Evolutionary conservation across 2,797 vertebrate species (phyloP), one percentile per base, ranked within the genome.

Genomic region (Acrossocheilus wenchowensis): DNA sequence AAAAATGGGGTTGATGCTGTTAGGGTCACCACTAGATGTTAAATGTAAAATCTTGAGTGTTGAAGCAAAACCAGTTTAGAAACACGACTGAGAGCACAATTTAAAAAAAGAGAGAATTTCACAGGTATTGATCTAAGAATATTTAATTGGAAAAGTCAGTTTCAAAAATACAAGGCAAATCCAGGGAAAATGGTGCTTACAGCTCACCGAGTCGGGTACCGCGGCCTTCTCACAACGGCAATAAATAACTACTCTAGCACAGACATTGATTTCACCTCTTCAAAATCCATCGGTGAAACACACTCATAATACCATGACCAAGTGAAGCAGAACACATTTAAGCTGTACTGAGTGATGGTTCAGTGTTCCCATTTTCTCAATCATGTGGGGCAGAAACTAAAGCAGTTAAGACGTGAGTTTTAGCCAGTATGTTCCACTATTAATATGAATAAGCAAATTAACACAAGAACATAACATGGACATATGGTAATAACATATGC

Each of bases 111-210:
- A n/a, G 2, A 43, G 0, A 43, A 43, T 6, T 23, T n/a, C 48
- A 86, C n/a, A 2, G 4, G 82, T 89, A 91, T 85, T 89, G 82
- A 91, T 93, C 91, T 86, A 62, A 90, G 84, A 86, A 91, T 93
- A 94, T 95, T 94, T 95, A 95, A 94, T 94, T 94, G 92, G 88
- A 94, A 95, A 91, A 88, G 84, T 82, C 77, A 23, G 89, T 93
- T 91, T 93, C 87, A 93, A 95, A 96, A 94, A 92, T 88, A 91
- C 88, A 91, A 91, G 88, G 81, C 80, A 86, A 66, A 91, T 89
- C 91, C 92, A 92, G 89, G 92, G 92, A 86, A 91, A 91, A 88
- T 91, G 91, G 91, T 86, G 92, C 90, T 92, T 92, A 92, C 87
- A 89, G 71, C 91, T 90, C 91, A 91, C 73, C 89, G 82, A 88